Base-by-base conservation (phyloP, 2,797 vertebrate genomes). In the Silurus aristotelis region DNA sequence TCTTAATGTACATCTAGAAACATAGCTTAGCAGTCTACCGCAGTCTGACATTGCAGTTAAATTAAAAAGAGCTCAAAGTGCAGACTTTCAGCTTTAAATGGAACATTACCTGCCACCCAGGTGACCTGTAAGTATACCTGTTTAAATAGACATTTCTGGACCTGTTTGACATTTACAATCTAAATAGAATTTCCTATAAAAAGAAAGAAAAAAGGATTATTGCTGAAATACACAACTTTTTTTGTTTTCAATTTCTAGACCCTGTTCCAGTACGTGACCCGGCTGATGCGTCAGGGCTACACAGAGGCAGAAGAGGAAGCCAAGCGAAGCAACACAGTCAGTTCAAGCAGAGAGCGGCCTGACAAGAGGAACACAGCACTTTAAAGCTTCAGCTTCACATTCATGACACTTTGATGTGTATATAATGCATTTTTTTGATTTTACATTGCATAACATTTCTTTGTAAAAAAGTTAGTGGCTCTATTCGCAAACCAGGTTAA, bases 241-340 rank as follows among this genome's bases (percentile, higher is more conserved):
- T 1, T 80, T 19, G n/a, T 20, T 12, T 80, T 52, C 12, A 4
- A 27, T 61, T 63, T 88, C 20, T 90, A 96, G 95, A 91, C 92
- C 0, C 83, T 96, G 93, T 96, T 96, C 91, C 92, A 90, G 89
- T 95, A 93, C 3, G 87, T 95, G 82, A 94, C 93, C n/a, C 58
- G 83, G 20, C 91, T 95, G 17, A 96, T 96, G 95, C 93, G 80
- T 85, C 89, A 91, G 64, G 95, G 94, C 0, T 95, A 94, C 89
- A 89, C 93, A 84, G 93, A 91, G 46, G 89, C 94, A 67, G 93
- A 95, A 87, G 88, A 89, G 82, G 63, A 15, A 87, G 61, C 8
- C 86, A 86, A 89, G 8, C 92, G 91, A 83, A 90, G 55, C 55
- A 90, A 91, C 13, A 80, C 87, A 0, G 55, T 83, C 0, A n/a